Percentiles rank a stretch among this genome's conserved stretches.
phyloP scores from a whole-genome alignment of 1,140 invertebrate species.

The Andrena cerasifolii region DNA sequence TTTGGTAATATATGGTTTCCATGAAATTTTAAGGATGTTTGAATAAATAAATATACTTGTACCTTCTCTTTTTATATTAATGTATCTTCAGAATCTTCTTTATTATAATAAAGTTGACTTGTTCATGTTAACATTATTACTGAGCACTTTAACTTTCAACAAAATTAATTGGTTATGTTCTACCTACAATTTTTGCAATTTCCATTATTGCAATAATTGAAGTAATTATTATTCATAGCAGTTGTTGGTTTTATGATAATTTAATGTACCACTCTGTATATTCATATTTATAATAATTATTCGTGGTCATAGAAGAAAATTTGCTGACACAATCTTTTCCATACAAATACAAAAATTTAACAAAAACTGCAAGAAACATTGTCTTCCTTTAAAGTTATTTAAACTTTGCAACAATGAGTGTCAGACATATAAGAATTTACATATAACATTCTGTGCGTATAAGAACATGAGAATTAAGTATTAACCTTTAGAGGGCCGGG shows the following conservation, averaged over 20 bases:
- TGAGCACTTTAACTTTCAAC: background rate
- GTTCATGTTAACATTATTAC: background rate
- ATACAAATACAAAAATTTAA: too few relatives aligned
- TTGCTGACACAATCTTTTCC: too few relatives aligned
- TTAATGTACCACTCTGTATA: too few relatives aligned
- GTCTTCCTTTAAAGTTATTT: too few relatives aligned
- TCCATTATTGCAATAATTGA: background rate
- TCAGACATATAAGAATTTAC: too few relatives aligned
- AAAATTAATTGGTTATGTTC: background rate
- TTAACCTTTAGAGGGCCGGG: too few relatives aligned
- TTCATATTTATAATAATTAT: too few relatives aligned
- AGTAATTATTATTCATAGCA: conserved; percentile 6
- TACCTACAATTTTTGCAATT: background rate
- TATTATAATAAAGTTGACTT: background rate
- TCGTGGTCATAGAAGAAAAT: too few relatives aligned
- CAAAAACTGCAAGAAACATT: too few relatives aligned
- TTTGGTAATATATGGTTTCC: background rate
- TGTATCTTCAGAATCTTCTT: background rate
- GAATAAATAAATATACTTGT: background rate
- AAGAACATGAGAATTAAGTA: too few relatives aligned
- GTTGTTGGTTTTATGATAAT: background rate
- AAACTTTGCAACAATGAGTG: too few relatives aligned
- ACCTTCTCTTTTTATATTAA: background rate
- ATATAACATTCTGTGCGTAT: too few relatives aligned
- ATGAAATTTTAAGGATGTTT: conserved; percentile 5